Evolutionary conservation across 2,113 vertebrate species (phyloP).

Genomic region (Neotoma lepida): DNA sequence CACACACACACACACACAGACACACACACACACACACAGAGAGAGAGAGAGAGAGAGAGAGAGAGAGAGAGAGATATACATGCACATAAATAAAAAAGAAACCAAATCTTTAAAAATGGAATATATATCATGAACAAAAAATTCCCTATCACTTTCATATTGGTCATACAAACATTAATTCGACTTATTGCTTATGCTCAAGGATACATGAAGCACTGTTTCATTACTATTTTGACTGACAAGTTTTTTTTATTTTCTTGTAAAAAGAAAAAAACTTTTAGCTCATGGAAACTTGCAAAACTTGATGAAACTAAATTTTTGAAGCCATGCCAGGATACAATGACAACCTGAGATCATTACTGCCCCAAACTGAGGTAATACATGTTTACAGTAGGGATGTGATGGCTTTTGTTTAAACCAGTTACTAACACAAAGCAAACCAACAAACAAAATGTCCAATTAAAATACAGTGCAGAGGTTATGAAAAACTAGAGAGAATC

Average conservation of each 20-base stretch:
- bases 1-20: too few species aligned
- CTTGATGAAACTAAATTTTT: background rate
- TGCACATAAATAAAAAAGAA: background rate
- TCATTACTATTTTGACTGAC: background rate
- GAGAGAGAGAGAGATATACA: background rate
- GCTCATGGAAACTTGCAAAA: background rate
- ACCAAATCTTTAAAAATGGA: background rate
- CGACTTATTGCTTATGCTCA: background rate
- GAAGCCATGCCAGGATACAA: background rate
- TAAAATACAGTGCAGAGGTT: background rate
- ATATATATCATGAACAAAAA: background rate
- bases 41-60: background rate
- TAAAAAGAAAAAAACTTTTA: background rate
- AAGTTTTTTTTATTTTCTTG: background rate
- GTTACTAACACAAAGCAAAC: slow-evolving; percentile 5
- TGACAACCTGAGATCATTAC: background rate
- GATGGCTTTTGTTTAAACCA: background rate
- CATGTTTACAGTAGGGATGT: background rate
- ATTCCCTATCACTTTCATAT: background rate
- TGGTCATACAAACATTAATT: background rate
- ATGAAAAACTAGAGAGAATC: background rate
- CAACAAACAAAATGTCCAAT: background rate
- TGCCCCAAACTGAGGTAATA: background rate
- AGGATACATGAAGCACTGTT: background rate
- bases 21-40: background rate